Percentiles rank a stretch among this genome's conserved stretches.
phyloP scores from a whole-genome alignment of 2,113 vertebrate species.

The Varanus salvator region DNA sequence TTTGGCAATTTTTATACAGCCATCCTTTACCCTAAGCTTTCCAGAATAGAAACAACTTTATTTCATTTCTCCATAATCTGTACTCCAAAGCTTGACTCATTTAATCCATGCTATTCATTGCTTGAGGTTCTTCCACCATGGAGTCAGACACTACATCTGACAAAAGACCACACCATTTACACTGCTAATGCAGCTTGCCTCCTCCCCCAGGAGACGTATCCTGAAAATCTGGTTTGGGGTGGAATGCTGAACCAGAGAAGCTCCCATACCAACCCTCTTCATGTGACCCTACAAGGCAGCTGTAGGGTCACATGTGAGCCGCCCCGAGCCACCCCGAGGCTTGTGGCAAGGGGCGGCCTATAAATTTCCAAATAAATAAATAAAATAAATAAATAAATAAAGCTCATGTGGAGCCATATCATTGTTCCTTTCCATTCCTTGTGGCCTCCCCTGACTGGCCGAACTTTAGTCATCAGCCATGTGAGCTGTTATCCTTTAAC shows the following conservation, averaged over 20 bases:
- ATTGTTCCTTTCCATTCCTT: too few species aligned
- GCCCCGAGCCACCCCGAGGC: too few species aligned
- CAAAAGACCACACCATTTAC: neutral
- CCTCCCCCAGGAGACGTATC: neutral
- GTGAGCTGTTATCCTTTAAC: neutral
- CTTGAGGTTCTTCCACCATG: neutral
- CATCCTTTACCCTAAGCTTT: neutral
- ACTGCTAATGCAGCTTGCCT: neutral
- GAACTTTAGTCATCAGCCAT: too few species aligned
- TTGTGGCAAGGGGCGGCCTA: too few species aligned
- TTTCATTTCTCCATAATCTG: neutral
- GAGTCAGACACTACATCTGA: neutral
- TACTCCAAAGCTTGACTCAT: neutral
- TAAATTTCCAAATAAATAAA: too few species aligned
- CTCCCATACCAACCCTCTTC: neutral
- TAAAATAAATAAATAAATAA: too few species aligned
- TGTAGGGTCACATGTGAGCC: too few species aligned
- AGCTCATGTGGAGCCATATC: too few species aligned
- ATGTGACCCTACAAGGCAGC: too few species aligned
- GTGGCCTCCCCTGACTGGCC: too few species aligned
- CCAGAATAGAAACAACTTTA: neutral
- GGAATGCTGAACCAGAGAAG: neutral
- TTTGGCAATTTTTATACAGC: too few species aligned
- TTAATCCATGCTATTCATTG: neutral
- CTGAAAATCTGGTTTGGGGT: neutral